Base-by-base conservation (phyloP, 30 jellyfish, hydroid and myxozoan genomes). In the Clytia hemisphaerica region DNA sequence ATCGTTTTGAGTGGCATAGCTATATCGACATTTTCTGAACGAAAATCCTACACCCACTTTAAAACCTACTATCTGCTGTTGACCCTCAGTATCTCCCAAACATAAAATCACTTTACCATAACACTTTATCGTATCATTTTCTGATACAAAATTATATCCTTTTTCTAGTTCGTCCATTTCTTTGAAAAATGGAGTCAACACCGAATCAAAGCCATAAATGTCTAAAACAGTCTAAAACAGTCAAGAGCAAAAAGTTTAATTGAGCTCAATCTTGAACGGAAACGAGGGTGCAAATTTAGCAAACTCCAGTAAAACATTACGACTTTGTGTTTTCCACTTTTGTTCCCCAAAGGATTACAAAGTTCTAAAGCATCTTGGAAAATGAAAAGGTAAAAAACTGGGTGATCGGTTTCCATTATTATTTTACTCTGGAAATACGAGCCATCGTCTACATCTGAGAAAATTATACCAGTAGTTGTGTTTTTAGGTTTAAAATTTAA, bases 41-140 rank as follows among this genome's bases (percentile, higher is more conserved):
- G 77, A 63, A 24, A 63, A 35, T 38, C 77, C 77, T 34, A 63
- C 77, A 5, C 66, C 77, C n/a, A 19, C 77, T 38, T 63, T 63
- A 27, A 63, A 63, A 34, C 77, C 77, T 7, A 34, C 77, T 65
- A 63, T 34, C 19, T 33, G 32, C 24, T 63, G 66, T 19, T 63
- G 77, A 15, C 77, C 77, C 35, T 19, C 50, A 25, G 77, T 63
- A 63, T 63, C 77, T 19, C 77, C 73, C 6, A 37, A 16, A 40
- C 77, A 63, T 28, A 38, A 1, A 21, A 63, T 40, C 21, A 63
- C 77, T n/a, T 63, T 63, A 38, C 77, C 77, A 63, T 63, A 63
- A 28, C 37, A 15, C 30, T 32, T 21, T 40, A 3, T n/a, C 14
- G 24, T 44, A 34, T 63, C 16, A 29, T 21, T 35, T 34, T 63